Evolutionary conservation across 2,113 vertebrate species (phyloP).

Genomic region (Sardina pilchardus): DNA sequence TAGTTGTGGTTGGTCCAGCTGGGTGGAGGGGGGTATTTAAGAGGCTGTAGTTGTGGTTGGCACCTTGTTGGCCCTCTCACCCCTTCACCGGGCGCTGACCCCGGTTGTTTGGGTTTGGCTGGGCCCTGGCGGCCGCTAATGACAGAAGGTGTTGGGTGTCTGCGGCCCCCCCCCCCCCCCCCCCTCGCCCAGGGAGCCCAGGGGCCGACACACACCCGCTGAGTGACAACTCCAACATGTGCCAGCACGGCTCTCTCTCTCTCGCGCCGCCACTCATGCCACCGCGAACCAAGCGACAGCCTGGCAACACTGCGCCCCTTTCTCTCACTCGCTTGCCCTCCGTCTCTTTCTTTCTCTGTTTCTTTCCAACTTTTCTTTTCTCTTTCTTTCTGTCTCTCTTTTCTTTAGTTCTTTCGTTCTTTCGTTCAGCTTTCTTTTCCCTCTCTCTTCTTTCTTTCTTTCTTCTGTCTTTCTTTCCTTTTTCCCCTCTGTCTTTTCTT

Average conservation of each 20-base stretch:
- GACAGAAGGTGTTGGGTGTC: slow-evolving; percentile 28
- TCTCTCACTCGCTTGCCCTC: not conserved
- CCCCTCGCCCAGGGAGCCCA: no score
- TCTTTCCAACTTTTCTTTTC: slow-evolving; percentile 57
- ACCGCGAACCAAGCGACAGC: not conserved
- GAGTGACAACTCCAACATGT: slow-evolving; percentile 71
- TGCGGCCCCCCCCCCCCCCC: not conserved
- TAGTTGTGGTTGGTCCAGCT: no score
- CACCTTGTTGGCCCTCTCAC: slow-evolving; percentile 80
- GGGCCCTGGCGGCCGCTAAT: slow-evolving; percentile 72
- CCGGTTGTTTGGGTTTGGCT: slow-evolving; percentile 49
- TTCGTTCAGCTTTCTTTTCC: not conserved
- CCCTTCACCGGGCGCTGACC: slow-evolving; percentile 76
- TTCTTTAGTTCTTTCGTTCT: slow-evolving; percentile 63
- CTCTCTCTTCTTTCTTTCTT: not conserved
- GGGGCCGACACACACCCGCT: slow-evolving; percentile 30
- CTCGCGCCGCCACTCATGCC: slow-evolving; percentile 24
- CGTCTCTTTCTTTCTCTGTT: slow-evolving; percentile 36
- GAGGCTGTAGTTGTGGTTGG: slow-evolving; percentile 88
- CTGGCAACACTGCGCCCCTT: slow-evolving; percentile 37
- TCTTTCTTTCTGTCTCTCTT: slow-evolving; percentile 57
- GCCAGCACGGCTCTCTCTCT: slow-evolving; percentile 31
- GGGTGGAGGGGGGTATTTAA: not conserved
- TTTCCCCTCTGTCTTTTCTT: not conserved
- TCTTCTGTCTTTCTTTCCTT: not conserved